Evolutionary conservation across 30 jellyfish, hydroid and myxozoan genomes (phyloP).

Genomic region (Euphysa ruthae): DNA sequence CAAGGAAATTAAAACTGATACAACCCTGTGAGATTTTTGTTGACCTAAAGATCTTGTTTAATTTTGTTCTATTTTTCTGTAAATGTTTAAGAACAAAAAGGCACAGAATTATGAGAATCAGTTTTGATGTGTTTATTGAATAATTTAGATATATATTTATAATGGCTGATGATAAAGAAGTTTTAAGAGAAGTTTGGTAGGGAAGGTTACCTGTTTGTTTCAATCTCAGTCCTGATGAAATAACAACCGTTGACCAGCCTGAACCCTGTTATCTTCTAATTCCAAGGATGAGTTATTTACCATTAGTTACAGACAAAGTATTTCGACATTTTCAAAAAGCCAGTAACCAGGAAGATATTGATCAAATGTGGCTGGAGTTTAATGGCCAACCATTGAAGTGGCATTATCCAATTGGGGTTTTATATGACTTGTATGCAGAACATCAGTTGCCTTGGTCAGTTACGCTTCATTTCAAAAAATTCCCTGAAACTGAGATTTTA

Average conservation of each 20-base stretch:
- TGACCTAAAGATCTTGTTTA: no score
- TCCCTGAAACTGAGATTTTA: conserved; percentile 74
- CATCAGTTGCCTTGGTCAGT: conserved; percentile 78
- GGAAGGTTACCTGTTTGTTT: conserved; percentile 94
- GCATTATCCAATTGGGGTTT: conserved; percentile 96
- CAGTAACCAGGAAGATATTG: conserved; percentile 68
- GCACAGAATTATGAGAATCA: no score
- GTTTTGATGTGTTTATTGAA: background rate
- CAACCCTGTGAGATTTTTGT: no score
- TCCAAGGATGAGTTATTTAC: conserved; percentile 90
- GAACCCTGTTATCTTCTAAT: conserved; percentile 93
- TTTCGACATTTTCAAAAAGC: conserved; percentile 86
- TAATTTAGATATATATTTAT: background rate
- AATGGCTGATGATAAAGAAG: conserved; percentile 98
- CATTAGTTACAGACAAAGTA: conserved; percentile 89
- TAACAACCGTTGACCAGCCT: conserved; percentile 94
- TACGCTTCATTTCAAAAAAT: conserved; percentile 81
- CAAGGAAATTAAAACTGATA: no score
- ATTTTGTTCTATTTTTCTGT: no score
- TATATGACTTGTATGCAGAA: conserved; percentile 72
- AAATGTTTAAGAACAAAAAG: no score
- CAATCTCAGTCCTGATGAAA: conserved; percentile 88
- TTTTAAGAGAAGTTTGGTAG: conserved; percentile 93
- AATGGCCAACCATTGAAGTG: conserved; percentile 93
- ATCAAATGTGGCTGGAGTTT: conserved; percentile 90